Evolutionary conservation across 37 sponge, comb jelly and placozoan genomes (phyloP), one percentile per base, ranked within the genome.

Genomic region (Eunapius fragilis): DNA sequence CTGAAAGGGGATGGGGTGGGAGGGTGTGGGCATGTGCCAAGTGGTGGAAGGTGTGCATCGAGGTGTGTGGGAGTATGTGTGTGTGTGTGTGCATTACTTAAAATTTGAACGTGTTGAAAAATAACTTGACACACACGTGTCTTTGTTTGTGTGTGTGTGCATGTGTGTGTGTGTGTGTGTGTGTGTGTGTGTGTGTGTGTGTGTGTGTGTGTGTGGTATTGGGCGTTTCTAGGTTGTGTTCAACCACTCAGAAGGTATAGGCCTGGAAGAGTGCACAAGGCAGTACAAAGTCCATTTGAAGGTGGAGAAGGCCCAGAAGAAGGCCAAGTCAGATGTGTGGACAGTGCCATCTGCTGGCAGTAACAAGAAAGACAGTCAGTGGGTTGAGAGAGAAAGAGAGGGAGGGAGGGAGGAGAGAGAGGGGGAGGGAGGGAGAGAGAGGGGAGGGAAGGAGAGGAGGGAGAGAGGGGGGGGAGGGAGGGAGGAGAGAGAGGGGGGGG

Each of bases 281-380:
- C 47, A 45, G 47, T 45, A 45, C 47, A 45, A 45, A 9, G 47
- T 45, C 47, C 47, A 45, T 45, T 9, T 45, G 47, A 45, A 45
- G 47, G 47, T 45, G 47, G 47, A 45, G 47, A 45, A 45, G 47
- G 9, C 47, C 7, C 69, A 28, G 22, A 82, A 83, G 67, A 85
- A 82, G 78, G 47, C 31, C 2, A 77, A 84, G 69, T 68, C 76
- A 6, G 85, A 89, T 67, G 76, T 80, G 33, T 89, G 90, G 90
- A 68, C 85, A 35, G 76, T 37, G 2, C 47, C 81, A 45, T 41
- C 80, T 31, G 3, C 36, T 24, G 85, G 79, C 19, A 27, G 73
- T 2, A 14, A 78, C 24, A 89, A 72, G 41, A 83, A 72, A 84
- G 89, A 83, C 26, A 84, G 89, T 89, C n/a, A 78, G 79, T 22